Evolutionary conservation across 1,140 invertebrate species (phyloP), one percentile per base, ranked within the genome.

Genomic region (Zaprionus ghesquierei): DNA sequence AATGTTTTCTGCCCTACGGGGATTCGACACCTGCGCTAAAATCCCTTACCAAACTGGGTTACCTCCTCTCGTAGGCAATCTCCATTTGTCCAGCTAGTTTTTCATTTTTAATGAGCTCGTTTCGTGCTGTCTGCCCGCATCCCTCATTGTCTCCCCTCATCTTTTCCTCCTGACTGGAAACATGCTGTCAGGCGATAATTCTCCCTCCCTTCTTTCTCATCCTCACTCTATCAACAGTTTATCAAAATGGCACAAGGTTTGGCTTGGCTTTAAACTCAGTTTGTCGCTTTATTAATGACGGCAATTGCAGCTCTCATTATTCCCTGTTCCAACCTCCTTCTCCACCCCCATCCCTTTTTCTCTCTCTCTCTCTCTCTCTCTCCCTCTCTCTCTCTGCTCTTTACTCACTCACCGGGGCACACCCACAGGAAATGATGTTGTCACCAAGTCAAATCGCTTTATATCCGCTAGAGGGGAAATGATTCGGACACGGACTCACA

Each of bases 401-500:
- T 23, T 9, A 20, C 12, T 49, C 20, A 10, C 12, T 23, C 46
- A 6, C 23, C 23, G 15, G 8, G 9, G 13, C 54, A 58, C 49
- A 49, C 46, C 54, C 35, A 50, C n/a, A 59, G 71, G 64, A 74
- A 74, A 74, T 62, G 71, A 74, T 69, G 71, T 61, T 74, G 71
- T 74, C 71, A 74, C 64, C 71, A 56, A 69, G 58, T 62, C 58
- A 74, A 74, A 69, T 74, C 64, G 50, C 27, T 62, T 69, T 68
- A 74, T 62, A 74, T 69, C 71, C 71, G 63, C 58, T 69, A 18
- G 6, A n/a, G 38, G 49, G 71, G 71, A 69, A 74, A 69, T 58
- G 64, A 62, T 51, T 69, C 15, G 54, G 55, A 58, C 61, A 38
- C 38, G 55, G 5, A 60, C 22, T 68, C 9, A 68, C 20, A 49